Evolutionary conservation across 2,113 vertebrate genomes (phyloP).

Genomic region (Dunckerocampus dactyliophorus): DNA sequence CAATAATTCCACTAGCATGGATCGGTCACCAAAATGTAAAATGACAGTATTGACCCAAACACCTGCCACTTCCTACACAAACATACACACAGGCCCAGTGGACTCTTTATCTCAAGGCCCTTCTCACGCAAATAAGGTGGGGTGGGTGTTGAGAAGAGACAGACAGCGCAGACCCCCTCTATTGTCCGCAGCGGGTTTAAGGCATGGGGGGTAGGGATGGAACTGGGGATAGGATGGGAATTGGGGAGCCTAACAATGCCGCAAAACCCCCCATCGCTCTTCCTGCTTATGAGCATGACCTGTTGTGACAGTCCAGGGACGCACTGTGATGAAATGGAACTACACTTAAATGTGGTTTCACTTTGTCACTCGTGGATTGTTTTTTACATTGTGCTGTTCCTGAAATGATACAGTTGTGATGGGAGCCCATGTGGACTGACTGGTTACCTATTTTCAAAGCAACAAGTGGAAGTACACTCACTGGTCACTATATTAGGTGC

Average conservation of each 20-base stretch:
- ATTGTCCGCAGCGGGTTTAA: constrained; percentile 64
- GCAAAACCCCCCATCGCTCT: constrained; percentile 57
- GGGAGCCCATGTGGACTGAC: too few species aligned
- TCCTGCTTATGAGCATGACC: constrained; percentile 65
- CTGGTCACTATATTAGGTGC: not conserved
- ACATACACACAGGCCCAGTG: constrained; percentile 31
- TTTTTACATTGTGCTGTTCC: not conserved
- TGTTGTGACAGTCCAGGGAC: constrained; percentile 54
- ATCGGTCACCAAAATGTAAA: constrained; percentile 52
- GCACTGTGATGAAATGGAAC: constrained; percentile 15
- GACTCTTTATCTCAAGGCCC: constrained; percentile 47
- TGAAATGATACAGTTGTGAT: not conserved
- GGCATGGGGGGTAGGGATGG: constrained; percentile 42
- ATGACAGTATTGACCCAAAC: constrained; percentile 67
- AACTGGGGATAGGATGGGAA: constrained; percentile 56
- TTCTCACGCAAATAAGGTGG: constrained; percentile 59
- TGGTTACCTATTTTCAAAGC: not conserved
- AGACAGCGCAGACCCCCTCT: constrained; percentile 57
- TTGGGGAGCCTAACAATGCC: constrained; percentile 64
- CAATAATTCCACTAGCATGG: constrained; percentile 44
- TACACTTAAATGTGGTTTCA: constrained; percentile 7
- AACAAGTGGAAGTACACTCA: not conserved
- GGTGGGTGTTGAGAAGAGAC: constrained; percentile 44
- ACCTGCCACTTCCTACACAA: constrained; percentile 58
- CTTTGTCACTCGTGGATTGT: not conserved